Evolutionary conservation across 2,113 vertebrate species (phyloP).

Genomic region (Morone chrysops): DNA sequence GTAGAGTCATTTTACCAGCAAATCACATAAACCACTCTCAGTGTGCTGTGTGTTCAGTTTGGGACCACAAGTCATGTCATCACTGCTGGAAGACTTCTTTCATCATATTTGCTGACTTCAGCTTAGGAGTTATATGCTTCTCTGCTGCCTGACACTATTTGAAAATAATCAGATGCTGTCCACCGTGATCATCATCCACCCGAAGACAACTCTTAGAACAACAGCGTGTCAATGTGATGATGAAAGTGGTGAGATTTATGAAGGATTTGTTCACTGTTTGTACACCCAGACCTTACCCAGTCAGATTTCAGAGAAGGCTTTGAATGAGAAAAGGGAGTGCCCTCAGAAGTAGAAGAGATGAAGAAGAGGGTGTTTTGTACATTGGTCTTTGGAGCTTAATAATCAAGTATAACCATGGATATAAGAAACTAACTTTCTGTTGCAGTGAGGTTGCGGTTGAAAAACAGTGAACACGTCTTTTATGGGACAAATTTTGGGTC

Average conservation of each 20-base stretch:
- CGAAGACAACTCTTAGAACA: background rate
- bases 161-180: background rate
- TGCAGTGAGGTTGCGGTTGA: background rate
- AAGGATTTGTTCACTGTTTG: slow-evolving; percentile 1
- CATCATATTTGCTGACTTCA: background rate
- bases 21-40: background rate
- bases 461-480: background rate
- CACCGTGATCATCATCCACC: background rate
- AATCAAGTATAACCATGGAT: too few relatives aligned
- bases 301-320: too few relatives aligned
- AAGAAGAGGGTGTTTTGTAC: too few relatives aligned
- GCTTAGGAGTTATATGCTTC: background rate
- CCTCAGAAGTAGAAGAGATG: background rate
- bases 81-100: background rate
- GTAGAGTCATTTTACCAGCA: slow-evolving; percentile 3
- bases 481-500: background rate
- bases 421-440: too few relatives aligned
- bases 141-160: background rate
- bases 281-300: background rate
- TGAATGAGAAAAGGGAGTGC: too few relatives aligned
- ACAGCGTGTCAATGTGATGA: background rate
- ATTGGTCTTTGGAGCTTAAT: too few relatives aligned
- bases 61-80: background rate
- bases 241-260: background rate
- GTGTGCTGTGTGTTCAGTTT: background rate